A percentile compares a stretch with the other conserved stretches of the same genome.
These are phyloP conservation scores for Rapana venosa DNA, from an alignment of 2,888 invertebrate genomes.

Conservation along the genomic window DNA sequence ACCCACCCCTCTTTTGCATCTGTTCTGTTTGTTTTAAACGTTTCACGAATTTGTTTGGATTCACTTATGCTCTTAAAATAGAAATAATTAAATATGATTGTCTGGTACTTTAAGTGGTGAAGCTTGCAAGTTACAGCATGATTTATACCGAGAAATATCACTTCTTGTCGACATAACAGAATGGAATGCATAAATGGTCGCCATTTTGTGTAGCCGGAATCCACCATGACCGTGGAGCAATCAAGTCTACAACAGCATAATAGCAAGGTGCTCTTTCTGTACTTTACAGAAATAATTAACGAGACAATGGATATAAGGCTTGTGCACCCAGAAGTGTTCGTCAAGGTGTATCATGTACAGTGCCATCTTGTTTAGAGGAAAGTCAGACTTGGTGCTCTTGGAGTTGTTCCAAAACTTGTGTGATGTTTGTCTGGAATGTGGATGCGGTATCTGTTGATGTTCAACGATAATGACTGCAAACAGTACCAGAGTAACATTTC, in stretches of 20 bases:
- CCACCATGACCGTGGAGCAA: slow-evolving; percentile 57
- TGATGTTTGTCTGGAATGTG: slow-evolving; percentile 26
- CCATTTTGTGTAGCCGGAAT: slow-evolving; percentile 49
- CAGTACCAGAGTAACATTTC: not conserved
- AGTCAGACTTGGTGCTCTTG: slow-evolving; percentile 1
- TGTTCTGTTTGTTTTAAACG: not conserved
- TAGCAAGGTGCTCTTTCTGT: slow-evolving; percentile 48
- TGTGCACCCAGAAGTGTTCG: not conserved
- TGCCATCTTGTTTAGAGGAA: not conserved
- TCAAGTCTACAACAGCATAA: slow-evolving; percentile 51
- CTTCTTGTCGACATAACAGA: not conserved
- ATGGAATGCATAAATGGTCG: slow-evolving; percentile 46
- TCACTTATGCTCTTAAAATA: not conserved
- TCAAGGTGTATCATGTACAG: not conserved
- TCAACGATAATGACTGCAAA: not conserved
- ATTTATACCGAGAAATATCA: not conserved
- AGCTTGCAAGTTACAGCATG: not conserved
- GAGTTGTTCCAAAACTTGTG: slow-evolving; percentile 35
- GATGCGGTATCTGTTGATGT: not conserved
- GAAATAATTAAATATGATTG: not conserved
- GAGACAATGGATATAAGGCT: not conserved
- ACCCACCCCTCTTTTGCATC: not conserved
- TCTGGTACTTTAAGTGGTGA: not conserved
- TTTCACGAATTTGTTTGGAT: not conserved
- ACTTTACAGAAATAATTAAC: not conserved